Evolutionary conservation across 2,797 vertebrate genomes (phyloP), one percentile per base, ranked within the genome.

Genomic region (Rhinella marina): DNA sequence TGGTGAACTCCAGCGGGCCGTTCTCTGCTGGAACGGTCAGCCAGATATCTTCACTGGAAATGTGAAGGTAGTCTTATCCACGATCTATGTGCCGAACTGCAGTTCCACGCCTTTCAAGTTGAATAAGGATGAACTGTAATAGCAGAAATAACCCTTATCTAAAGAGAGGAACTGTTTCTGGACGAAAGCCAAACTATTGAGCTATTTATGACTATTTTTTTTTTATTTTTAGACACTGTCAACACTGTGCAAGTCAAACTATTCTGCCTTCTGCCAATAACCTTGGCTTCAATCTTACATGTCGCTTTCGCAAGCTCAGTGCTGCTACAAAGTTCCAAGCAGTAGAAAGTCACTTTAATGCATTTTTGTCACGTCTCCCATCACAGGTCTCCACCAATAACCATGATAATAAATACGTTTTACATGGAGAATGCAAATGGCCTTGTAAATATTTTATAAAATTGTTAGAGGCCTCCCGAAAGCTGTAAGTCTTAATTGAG

Each of bases 401-500:
- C 94, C 91, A 93, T 88, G 92, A 94, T 94, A 83, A 76, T 32
- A 94, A 88, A 79, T 77, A 77, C 23, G 48, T 54, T 61, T 93
- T 91, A 92, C 93, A 93, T 93, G 94, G 93, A 93, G 95, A 96
- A 96, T 96, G 94, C 95, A 96, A 96, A 95, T 96, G 91, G 92
- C 19, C 89, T 92, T 93, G 95, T 96, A 96, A 96, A 96, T 95
- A 96, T 96, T 96, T 96, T 94, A 95, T 96, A 95, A 95, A 95
- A 95, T 94, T 95, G 94, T 95, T 95, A 93, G 94, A 94, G 95
- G 93, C 88, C 93, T 95, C 94, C 95, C 94, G 94, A 95, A 94
- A 95, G 95, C 95, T 95, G 95, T 95, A 95, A 95, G 95, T 96
- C 94, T 95, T 96, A 96, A 96, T 95, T 96, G 95, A 95, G 95